phyloP scores from a whole-genome alignment of 1,140 invertebrate genomes.

The Bombus confusus region DNA sequence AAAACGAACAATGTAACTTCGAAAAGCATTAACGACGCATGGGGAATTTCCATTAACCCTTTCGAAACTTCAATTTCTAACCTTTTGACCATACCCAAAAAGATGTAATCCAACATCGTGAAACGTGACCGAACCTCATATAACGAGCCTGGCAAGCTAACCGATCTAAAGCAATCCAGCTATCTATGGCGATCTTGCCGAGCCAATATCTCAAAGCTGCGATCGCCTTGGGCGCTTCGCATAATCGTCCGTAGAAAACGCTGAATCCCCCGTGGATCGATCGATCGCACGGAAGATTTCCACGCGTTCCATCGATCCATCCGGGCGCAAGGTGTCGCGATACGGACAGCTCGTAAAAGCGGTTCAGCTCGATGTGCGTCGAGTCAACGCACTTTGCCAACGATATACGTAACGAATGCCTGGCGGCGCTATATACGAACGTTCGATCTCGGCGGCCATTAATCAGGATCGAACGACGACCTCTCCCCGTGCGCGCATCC shows the following conservation, averaged over 20 bases:
- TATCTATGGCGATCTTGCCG: neutral
- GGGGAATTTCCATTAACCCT: no score
- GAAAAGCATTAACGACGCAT: no score
- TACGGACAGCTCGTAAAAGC: neutral
- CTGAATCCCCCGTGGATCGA: neutral
- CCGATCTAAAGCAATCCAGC: neutral
- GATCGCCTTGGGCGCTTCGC: neutral
- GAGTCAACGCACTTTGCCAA: slow-evolving; percentile 51
- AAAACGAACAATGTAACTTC: no score
- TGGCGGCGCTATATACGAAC: slow-evolving; percentile 18
- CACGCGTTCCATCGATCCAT: neutral
- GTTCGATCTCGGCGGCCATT: slow-evolving; percentile 66
- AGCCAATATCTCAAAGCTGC: neutral
- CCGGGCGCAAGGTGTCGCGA: slow-evolving; percentile 25
- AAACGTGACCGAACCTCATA: neutral
- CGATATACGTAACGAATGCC: slow-evolving; percentile 40
- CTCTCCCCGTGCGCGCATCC: slow-evolving; percentile 45
- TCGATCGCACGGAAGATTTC: neutral
- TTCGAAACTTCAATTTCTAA: no score
- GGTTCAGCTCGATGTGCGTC: neutral
- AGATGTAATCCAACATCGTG: neutral
- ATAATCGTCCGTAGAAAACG: neutral
- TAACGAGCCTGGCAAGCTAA: neutral
- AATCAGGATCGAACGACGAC: slow-evolving; percentile 73
- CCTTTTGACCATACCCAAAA: no score